Evolutionary conservation across 2,113 vertebrate species (phyloP).

Genomic region (Miniopterus natalensis): DNA sequence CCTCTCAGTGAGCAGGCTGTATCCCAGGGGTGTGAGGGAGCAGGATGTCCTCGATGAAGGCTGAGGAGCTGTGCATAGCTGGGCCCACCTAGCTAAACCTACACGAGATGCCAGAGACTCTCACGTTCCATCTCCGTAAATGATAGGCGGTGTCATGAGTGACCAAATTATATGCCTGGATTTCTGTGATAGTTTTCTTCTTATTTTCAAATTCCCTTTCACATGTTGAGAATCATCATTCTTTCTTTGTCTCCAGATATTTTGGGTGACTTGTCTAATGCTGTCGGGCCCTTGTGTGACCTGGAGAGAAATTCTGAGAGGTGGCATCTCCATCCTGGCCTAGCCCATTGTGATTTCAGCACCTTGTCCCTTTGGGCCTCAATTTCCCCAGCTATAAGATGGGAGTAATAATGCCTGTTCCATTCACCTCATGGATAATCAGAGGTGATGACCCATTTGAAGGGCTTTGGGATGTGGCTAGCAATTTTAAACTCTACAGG

Average conservation of each 20-base stretch:
- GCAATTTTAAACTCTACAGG: not conserved
- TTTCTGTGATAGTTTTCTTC: not conserved
- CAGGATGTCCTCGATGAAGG: not conserved
- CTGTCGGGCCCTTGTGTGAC: not conserved
- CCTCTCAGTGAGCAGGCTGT: not conserved
- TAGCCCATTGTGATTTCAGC: not conserved
- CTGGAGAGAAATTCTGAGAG: not conserved
- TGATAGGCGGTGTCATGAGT: not conserved
- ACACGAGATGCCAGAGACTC: not conserved
- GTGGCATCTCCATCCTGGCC: not conserved
- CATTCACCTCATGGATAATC: not conserved
- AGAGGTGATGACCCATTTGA: not conserved
- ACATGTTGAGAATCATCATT: not conserved
- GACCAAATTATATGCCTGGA: not conserved
- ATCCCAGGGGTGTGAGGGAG: not conserved
- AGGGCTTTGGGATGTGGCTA: not conserved
- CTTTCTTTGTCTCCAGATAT: not conserved
- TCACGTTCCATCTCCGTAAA: not conserved
- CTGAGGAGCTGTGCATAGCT: no score
- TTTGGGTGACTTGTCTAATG: not conserved
- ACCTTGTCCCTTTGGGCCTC: not conserved
- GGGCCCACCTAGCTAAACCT: not conserved
- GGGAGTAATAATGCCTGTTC: not conserved
- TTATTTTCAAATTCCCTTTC: not conserved
- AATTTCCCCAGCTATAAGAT: not conserved